Evolutionary conservation across 1,140 invertebrate species (phyloP).

Genomic region (Ceratina japonica): DNA sequence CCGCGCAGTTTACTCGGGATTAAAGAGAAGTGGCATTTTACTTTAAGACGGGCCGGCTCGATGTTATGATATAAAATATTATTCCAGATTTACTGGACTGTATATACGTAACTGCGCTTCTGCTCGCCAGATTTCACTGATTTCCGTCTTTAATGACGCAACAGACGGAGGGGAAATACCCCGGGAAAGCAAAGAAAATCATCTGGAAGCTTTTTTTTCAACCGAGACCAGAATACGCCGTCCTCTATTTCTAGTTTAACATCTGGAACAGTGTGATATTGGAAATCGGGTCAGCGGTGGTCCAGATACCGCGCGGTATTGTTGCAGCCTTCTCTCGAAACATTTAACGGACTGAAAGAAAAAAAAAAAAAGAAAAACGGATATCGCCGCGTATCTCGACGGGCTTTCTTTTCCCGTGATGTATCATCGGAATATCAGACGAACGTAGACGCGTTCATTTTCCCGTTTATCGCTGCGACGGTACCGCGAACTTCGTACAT

Average conservation of each 20-base stretch:
- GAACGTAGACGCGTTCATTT: background rate
- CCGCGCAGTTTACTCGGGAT: background rate
- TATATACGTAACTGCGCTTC: too few relatives aligned
- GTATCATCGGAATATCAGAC: conserved; percentile 26
- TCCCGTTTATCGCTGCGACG: background rate
- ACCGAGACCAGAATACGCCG: background rate
- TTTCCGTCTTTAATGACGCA: too few relatives aligned
- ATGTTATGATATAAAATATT: too few relatives aligned
- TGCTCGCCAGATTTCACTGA: too few relatives aligned
- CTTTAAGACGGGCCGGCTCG: background rate
- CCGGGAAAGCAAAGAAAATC: background rate
- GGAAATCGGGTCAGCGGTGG: conserved; percentile 43
- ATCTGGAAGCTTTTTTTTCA: background rate
- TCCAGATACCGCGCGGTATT: conserved; percentile 39
- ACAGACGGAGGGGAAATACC: background rate
- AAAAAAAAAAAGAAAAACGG: background rate
- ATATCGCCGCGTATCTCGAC: conserved; percentile 11
- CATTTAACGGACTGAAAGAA: conserved; percentile 22
- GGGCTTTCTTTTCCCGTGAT: conserved; percentile 5
- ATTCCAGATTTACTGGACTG: background rate
- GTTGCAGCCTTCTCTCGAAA: conserved; percentile 27
- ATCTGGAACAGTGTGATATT: conserved; percentile 40
- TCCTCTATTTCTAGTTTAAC: conserved; percentile 25
- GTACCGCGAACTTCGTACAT: conserved; percentile 16
- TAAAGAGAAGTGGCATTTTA: background rate